Base-by-base conservation (phyloP, 2,797 vertebrate genomes). In the Aulostomus chinensis region DNA sequence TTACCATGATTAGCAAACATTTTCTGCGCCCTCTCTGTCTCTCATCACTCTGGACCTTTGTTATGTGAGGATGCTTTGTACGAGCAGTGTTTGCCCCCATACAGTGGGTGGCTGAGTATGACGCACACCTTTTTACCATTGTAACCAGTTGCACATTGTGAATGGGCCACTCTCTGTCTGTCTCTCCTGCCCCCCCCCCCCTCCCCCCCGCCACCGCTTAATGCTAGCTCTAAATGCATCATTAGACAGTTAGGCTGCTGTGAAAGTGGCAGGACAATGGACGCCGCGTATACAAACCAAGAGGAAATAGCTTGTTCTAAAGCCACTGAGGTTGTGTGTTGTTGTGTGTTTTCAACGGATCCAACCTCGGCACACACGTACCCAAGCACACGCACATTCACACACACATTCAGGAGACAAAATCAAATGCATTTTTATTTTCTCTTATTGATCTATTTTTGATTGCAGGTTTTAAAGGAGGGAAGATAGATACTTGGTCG, bases 171-270 rank as follows among this genome's bases (percentile, higher is more conserved):
- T 66, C 54, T 42, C 34, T 26, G 35, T 41, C 35, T 32, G 24
- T 11, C 5, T 3, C 9, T 33, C 21, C 26, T 26, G 18, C 10
- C 33, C 12, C 13, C 21, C 38, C 3, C 28, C 17, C 32, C 22
- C 16, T 29, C 21, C 15, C 41, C 46, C 59, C 30, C 69, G 50
- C 40, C 53, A 38, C 66, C 70, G 65, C 59, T 78, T 81, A 84
- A 81, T 81, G 72, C 78, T 64, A 73, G 71, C 76, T 75, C 83
- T 80, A 81, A 86, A 84, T 82, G 83, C 84, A 80, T 84, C 84
- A 84, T 87, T 84, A 85, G 78, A 76, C 73, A 78, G 74, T 75
- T 80, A 78, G 83, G 83, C 68, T 85, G 69, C 76, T 83, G 79
- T 82, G 81, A 84, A 84, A 84, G 69, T 86, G 76, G 67, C 62